Evolutionary conservation across 2,113 vertebrate species (phyloP).

Genomic region (Oryzias melastigma): DNA sequence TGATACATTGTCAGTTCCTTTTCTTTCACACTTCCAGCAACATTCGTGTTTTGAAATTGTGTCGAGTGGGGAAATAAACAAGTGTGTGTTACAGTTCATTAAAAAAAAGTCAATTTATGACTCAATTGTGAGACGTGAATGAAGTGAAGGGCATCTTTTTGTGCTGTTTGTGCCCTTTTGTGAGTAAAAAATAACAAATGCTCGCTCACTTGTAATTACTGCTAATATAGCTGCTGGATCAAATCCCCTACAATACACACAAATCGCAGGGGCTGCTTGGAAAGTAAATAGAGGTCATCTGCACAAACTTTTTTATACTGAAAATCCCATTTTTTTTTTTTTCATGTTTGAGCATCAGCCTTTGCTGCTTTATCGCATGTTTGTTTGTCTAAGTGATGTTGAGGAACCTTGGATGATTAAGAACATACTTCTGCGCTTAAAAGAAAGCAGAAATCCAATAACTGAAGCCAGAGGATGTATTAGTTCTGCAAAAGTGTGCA

Average conservation of each 20-base stretch:
- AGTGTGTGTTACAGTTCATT: not conserved
- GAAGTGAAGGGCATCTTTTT: constrained; percentile 11
- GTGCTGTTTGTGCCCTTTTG: constrained; percentile 60
- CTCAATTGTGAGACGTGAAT: constrained; percentile 13
- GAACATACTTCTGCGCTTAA: no score
- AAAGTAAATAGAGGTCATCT: constrained; percentile 9
- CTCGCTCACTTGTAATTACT: constrained; percentile 66
- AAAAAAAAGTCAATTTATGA: constrained; percentile 3
- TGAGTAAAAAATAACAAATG: constrained; percentile 50
- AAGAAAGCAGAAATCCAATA: constrained; percentile 35
- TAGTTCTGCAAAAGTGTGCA: constrained; percentile 14
- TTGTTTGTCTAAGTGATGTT: not conserved
- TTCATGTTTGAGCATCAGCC: not conserved
- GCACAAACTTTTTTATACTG: not conserved
- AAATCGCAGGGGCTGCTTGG: constrained; percentile 1
- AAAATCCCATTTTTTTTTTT: no score
- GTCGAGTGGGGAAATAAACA: not conserved
- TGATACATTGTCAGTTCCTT: not conserved
- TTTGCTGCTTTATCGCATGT: constrained; percentile 5
- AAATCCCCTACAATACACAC: constrained; percentile 38
- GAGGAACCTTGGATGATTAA: no score
- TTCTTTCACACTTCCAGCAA: not conserved
- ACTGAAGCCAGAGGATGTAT: constrained; percentile 28
- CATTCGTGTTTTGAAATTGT: constrained; percentile 9
- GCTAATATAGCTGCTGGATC: constrained; percentile 55